These are phyloP conservation scores for Lutjanus campechanus DNA, from an alignment of 2,797 vertebrate genomes.

Conservation along the genomic window DNA sequence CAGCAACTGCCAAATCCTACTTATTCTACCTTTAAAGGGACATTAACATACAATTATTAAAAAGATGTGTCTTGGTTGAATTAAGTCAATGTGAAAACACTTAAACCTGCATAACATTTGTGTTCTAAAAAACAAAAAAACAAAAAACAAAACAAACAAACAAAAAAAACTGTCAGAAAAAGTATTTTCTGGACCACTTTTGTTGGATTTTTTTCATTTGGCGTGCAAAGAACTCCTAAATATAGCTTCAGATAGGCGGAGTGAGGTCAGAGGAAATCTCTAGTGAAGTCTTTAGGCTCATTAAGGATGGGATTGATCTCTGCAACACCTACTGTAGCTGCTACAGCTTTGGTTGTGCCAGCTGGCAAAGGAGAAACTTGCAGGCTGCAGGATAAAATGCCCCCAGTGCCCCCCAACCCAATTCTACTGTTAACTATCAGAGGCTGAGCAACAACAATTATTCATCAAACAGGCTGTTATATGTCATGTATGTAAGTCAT, in stretches of 20 bases:
- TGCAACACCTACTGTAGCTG: conserved; percentile 76
- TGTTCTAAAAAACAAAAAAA: too few species aligned
- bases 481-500: neutral
- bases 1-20: too few species aligned
- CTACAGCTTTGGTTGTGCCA: conserved; percentile 69
- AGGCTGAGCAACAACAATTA: conserved; percentile 1
- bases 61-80: neutral
- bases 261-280: conserved; percentile 84
- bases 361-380: conserved; percentile 67
- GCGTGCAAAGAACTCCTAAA: conserved; percentile 65
- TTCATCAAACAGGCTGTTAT: neutral
- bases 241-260: conserved; percentile 74
- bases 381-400: conserved; percentile 24
- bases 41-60: too few species aligned
- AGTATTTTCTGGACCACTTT: neutral
- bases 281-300: conserved; percentile 79
- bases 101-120: neutral
- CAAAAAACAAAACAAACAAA: too few species aligned
- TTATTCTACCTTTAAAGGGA: too few species aligned
- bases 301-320: conserved; percentile 84
- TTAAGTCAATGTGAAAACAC: neutral
- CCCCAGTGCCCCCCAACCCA: conserved; percentile 11
- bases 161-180: neutral
- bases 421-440: conserved; percentile 18
- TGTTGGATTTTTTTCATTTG: conserved; percentile 37